Percentiles rank a stretch among this genome's conserved stretches.
These are phyloP conservation scores for Heterochromis multidens DNA, from an alignment of 2,113 vertebrate species.

Conservation along the genomic window DNA sequence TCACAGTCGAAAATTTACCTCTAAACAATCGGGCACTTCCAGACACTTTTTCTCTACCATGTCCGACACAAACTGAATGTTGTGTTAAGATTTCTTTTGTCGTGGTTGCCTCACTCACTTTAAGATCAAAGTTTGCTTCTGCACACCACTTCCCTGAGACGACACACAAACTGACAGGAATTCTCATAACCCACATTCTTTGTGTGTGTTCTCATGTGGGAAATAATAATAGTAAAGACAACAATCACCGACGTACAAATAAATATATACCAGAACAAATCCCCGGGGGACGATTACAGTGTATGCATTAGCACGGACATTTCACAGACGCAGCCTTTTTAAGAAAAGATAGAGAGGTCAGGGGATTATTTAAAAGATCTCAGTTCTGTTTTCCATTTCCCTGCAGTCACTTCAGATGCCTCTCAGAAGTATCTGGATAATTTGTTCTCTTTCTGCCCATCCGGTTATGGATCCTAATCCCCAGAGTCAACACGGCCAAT, in stretches of 20 bases:
- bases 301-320: background rate
- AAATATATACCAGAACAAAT: slow-evolving; percentile 35
- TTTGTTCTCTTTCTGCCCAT: slow-evolving; percentile 33
- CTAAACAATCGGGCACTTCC: background rate
- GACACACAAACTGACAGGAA: background rate
- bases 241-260: slow-evolving; percentile 22
- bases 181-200: slow-evolving; percentile 19
- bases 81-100: background rate
- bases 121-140: background rate
- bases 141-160: background rate
- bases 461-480: slow-evolving; percentile 65
- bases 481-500: slow-evolving; percentile 49
- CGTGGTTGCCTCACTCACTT: background rate
- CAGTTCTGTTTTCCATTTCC: slow-evolving; percentile 5
- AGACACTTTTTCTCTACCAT: too few relatives aligned
- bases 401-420: slow-evolving; percentile 24
- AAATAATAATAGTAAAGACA: slow-evolving; percentile 26
- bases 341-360: slow-evolving; percentile 44
- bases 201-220: slow-evolving; percentile 31
- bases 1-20: background rate
- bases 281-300: background rate
- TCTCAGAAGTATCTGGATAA: slow-evolving; percentile 23
- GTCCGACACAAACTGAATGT: background rate
- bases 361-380: slow-evolving; percentile 26
- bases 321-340: slow-evolving; percentile 13